These are phyloP conservation scores for Coronaproctus castanopsis DNA, from an alignment of 2,888 invertebrate genomes.

Conservation along the genomic window DNA sequence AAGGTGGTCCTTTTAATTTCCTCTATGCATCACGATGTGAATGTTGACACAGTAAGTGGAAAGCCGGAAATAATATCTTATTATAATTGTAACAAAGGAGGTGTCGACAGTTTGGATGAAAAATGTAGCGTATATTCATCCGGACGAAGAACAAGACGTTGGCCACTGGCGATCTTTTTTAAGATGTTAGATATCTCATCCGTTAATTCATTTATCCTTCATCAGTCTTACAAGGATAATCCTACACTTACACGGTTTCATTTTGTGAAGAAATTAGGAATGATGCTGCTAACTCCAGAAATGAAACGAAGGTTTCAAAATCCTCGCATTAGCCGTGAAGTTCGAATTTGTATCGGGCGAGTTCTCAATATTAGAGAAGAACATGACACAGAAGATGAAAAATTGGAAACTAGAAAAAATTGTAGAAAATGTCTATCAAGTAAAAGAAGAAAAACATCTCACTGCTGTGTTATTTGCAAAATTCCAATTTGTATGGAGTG, in stretches of 20 bases:
- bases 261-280: constrained; percentile 3
- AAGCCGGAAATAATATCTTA: constrained; percentile 16
- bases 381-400: too few species aligned
- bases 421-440: too few species aligned
- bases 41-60: constrained; percentile 5
- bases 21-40: constrained; percentile 14
- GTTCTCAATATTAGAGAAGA: too few species aligned
- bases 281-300: constrained; percentile 2
- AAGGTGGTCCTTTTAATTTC: constrained; percentile 15
- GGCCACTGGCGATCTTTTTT: constrained; percentile 15
- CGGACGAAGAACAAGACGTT: constrained; percentile 14
- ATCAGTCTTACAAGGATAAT: background rate
- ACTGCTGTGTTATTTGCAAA: too few species aligned
- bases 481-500: too few species aligned
- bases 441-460: too few species aligned
- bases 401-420: too few species aligned
- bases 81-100: constrained; percentile 15
- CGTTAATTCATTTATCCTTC: constrained; percentile 3
- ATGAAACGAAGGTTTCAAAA: constrained; percentile 7
- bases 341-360: too few species aligned
- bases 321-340: too few species aligned
- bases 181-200: constrained; percentile 13
- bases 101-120: constrained; percentile 15
- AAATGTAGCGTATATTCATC: constrained; percentile 15
- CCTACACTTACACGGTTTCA: background rate